A percentile compares a stretch with the other conserved stretches of the same genome.
These are phyloP conservation scores for Frankliniella fusca DNA, from an alignment of 2,888 invertebrate species.

Conservation along the genomic window DNA sequence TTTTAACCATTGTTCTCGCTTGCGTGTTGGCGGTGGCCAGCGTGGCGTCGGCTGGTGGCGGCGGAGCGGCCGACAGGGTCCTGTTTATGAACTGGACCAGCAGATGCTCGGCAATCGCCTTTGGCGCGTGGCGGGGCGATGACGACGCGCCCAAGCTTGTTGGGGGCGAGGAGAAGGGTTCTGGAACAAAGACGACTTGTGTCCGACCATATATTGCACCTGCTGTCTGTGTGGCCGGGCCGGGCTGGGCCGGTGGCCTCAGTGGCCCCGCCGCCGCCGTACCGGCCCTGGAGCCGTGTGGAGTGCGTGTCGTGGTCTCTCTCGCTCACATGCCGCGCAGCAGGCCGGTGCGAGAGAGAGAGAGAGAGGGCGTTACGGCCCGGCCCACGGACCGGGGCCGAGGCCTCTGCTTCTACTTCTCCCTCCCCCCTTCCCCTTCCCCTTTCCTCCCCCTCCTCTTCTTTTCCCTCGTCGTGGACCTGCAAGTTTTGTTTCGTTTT, in stretches of 20 bases:
- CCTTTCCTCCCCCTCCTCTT: too few species aligned
- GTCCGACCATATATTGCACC: constrained; percentile 3
- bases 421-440: too few species aligned
- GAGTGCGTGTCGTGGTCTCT: background rate
- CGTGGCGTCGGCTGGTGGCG: too few species aligned
- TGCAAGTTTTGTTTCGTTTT: constrained; percentile 14
- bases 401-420: too few species aligned
- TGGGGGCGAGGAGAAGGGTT: background rate
- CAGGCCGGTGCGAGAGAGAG: background rate
- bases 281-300: too few species aligned
- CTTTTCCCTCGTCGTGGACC: background rate
- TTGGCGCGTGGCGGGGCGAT: constrained; percentile 15
- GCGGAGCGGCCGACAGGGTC: too few species aligned
- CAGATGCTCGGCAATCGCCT: constrained; percentile 21
- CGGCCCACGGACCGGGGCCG: background rate
- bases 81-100: background rate
- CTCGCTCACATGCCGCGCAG: background rate
- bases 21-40: too few species aligned
- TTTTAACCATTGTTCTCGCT: too few species aligned
- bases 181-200: background rate
- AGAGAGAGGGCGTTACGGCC: background rate
- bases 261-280: too few species aligned
- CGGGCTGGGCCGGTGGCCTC: too few species aligned
- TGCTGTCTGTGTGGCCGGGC: background rate
- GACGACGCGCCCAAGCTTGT: background rate